phyloP scores from a whole-genome alignment of 2,797 vertebrate species.

The Scolopax bukidnonensis region DNA sequence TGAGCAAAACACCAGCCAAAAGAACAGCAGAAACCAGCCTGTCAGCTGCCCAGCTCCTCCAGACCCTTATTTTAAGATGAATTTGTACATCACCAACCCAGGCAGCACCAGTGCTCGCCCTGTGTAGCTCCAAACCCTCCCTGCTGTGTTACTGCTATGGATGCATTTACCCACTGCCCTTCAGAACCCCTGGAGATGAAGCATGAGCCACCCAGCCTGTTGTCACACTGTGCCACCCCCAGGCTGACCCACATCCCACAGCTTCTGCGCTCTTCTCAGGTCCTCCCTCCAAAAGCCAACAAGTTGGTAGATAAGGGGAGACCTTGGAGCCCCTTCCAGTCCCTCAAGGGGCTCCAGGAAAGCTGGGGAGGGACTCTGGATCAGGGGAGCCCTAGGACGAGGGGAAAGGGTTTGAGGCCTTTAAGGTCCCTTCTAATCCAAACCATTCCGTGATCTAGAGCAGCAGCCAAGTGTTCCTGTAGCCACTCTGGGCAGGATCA shows the following conservation, averaged over 20 bases:
- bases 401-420: too few species aligned
- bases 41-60: not conserved
- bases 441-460: not conserved
- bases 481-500: not conserved
- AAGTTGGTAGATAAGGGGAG: not conserved
- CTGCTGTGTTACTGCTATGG: rapidly evolving
- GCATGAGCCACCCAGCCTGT: not conserved
- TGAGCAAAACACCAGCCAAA: not conserved
- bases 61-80: not conserved
- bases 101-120: not conserved
- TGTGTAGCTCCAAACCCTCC: not conserved
- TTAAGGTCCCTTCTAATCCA: not conserved
- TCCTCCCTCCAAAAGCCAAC: not conserved
- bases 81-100: not conserved
- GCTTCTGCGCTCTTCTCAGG: not conserved
- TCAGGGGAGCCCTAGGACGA: too few species aligned
- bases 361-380: too few species aligned
- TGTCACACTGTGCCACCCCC: not conserved
- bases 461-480: not conserved
- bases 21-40: not conserved
- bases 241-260: not conserved
- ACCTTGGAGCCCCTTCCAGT: too few species aligned
- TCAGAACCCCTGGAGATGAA: rapidly evolving
- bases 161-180: rapidly evolving
- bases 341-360: too few species aligned